A percentile compares a stretch with the other conserved stretches of the same genome.
Evolutionary conservation across 2,888 invertebrate genomes (phyloP).

Genomic region (Odontothrips loti): DNA sequence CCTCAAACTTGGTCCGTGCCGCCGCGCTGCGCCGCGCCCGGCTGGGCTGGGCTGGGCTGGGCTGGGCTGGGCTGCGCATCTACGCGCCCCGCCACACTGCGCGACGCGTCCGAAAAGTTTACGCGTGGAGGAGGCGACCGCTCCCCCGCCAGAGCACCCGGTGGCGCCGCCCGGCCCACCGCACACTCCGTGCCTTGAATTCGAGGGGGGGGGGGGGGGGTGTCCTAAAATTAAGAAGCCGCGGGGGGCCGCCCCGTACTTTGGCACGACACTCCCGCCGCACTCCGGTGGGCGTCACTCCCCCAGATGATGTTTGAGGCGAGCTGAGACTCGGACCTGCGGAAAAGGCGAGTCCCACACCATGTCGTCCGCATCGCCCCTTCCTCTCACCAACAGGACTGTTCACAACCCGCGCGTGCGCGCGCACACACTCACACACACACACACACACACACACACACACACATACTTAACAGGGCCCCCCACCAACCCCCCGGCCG

Average conservation of each 20-base stretch:
- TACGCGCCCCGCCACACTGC: too few relatives aligned
- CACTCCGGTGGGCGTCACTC: too few relatives aligned
- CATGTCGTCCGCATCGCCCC: too few relatives aligned
- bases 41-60: not conserved
- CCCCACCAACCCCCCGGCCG: too few relatives aligned
- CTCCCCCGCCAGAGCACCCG: not conserved
- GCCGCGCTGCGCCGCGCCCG: not conserved
- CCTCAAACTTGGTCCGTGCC: too few relatives aligned
- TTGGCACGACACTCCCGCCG: too few relatives aligned
- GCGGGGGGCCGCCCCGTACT: too few relatives aligned
- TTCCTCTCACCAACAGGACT: too few relatives aligned
- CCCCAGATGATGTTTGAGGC: not conserved
- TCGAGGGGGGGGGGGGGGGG: not conserved
- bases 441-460: not conserved
- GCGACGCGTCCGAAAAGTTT: too few relatives aligned
- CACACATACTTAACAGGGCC: not conserved
- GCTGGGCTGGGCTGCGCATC: too few relatives aligned
- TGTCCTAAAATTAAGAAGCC: not conserved
- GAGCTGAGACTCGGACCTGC: not conserved
- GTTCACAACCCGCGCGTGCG: not conserved
- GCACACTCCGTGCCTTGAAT: not conserved
- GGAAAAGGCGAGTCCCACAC: too few relatives aligned
- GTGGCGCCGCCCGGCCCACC: not conserved
- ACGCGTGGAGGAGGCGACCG: not conserved
- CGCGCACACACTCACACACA: not conserved